phyloP scores from a whole-genome alignment of 2,113 vertebrate species.

The Rhinogobius similis region DNA sequence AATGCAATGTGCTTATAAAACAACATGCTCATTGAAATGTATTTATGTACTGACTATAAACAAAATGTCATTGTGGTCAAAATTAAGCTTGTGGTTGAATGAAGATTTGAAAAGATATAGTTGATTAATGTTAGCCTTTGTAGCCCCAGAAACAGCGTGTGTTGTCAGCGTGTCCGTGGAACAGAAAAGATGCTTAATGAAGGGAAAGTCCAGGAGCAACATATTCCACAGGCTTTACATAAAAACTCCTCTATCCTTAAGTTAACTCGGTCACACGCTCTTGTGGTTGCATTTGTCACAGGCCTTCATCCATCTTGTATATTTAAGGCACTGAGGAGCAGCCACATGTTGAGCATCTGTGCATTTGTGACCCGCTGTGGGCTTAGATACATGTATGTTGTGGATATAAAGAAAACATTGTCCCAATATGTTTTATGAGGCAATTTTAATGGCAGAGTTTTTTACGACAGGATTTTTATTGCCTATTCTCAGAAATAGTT shows the following conservation, averaged over 20 bases:
- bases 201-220: slow-evolving; percentile 8
- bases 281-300: slow-evolving; percentile 12
- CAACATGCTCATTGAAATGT: background rate
- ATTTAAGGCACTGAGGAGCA: slow-evolving; percentile 5
- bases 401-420: slow-evolving; percentile 8
- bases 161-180: background rate
- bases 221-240: slow-evolving; percentile 8
- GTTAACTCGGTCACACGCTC: slow-evolving; percentile 7
- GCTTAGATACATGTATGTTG: slow-evolving; percentile 2
- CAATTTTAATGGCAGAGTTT: background rate
- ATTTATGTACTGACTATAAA: background rate
- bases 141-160: background rate
- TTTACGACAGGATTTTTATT: background rate
- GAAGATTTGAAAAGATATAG: slow-evolving; percentile 8
- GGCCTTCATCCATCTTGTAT: background rate
- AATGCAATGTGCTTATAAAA: background rate
- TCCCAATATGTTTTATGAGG: background rate
- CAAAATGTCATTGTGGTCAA: slow-evolving; percentile 14
- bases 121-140: slow-evolving; percentile 4
- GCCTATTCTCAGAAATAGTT: background rate
- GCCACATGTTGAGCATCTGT: slow-evolving; percentile 7
- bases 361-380: slow-evolving; percentile 2
- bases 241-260: slow-evolving; percentile 11
- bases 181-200: slow-evolving; percentile 1
- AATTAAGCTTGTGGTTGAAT: slow-evolving; percentile 3